phyloP scores from a whole-genome alignment of 2,113 vertebrate genomes.

The Dromaius novaehollandiae region DNA sequence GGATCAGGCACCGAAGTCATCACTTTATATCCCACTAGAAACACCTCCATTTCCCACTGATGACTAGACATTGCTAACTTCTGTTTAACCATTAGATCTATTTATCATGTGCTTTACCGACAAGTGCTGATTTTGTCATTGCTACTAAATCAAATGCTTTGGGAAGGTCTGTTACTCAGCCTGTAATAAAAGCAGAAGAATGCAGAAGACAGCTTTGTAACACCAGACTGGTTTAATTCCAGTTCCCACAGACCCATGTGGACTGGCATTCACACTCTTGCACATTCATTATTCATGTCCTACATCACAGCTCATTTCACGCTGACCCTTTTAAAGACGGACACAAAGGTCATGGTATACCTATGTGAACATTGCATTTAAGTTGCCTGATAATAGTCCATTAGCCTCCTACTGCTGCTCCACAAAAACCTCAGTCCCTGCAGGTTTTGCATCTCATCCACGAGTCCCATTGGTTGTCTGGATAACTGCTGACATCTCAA shows the following conservation, averaged over 20 bases:
- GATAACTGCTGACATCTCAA: background rate
- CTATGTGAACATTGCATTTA: background rate
- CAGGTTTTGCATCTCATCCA: background rate
- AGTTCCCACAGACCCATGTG: background rate
- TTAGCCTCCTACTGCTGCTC: too few relatives aligned
- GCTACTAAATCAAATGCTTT: background rate
- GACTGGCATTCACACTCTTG: background rate
- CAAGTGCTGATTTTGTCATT: background rate
- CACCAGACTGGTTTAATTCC: background rate
- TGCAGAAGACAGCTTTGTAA: background rate
- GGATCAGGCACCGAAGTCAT: background rate
- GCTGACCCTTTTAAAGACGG: background rate
- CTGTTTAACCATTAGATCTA: background rate
- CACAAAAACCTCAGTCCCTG: background rate
- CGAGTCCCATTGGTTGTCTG: background rate
- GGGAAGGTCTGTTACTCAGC: background rate
- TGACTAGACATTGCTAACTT: fast-evolving
- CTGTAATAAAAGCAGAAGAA: background rate
- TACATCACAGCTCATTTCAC: background rate
- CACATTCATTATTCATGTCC: fast-evolving
- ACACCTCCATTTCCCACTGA: background rate
- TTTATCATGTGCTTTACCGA: background rate
- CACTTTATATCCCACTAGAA: background rate
- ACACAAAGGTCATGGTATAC: background rate
- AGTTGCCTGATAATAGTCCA: background rate